Evolutionary conservation across 2,113 vertebrate species (phyloP), one percentile per base, ranked within the genome.

Genomic region (Oreochromis aureus): DNA sequence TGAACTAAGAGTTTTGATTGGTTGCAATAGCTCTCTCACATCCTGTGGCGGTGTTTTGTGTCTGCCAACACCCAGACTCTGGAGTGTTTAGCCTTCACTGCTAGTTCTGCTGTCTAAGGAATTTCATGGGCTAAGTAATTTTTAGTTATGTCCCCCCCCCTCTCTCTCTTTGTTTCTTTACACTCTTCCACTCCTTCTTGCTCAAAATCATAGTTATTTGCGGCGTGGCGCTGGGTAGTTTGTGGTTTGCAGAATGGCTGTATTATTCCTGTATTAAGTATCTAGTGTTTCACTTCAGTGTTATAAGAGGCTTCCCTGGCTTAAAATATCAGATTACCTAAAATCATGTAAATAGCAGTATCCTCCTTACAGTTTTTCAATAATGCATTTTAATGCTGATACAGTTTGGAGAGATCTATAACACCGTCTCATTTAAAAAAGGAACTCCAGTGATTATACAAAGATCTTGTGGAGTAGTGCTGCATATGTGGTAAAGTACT

Each of bases 51-150:
- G 86, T 93, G 94, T 89, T 93, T 91, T 86, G 59, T 93, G 92
- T 94, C 93, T 93, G 94, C 94, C 95, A 94, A 93, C 94, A 95
- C 93, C 87, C 93, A 83, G 90, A 91, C 91, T 89, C 85, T 87
- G 86, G 86, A 84, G 86, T 91, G 95, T 94, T 95, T 94, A 94
- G 87, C 94, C 92, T 93, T 93, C 91, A 80, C 89, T 54, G 91
- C 86, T 91, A 81, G 89, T 91, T 93, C 92, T 92, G 92, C 93
- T 87, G 93, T 95, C 94, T 87, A 81, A 95, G 92, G 94, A 95
- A 95, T 96, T 95, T 95, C 91, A 94, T 84, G 32, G 88, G 66
- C 90, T 80, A 83, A 92, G 87, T 92, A 80, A 89, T 94, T 94
- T 92, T 93, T 81, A 81, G 83, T 91, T 94, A 85, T 92, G 89